These are phyloP conservation scores for Tribolium castaneum DNA, from an alignment of 1,140 invertebrate genomes.

Conservation along the genomic window DNA sequence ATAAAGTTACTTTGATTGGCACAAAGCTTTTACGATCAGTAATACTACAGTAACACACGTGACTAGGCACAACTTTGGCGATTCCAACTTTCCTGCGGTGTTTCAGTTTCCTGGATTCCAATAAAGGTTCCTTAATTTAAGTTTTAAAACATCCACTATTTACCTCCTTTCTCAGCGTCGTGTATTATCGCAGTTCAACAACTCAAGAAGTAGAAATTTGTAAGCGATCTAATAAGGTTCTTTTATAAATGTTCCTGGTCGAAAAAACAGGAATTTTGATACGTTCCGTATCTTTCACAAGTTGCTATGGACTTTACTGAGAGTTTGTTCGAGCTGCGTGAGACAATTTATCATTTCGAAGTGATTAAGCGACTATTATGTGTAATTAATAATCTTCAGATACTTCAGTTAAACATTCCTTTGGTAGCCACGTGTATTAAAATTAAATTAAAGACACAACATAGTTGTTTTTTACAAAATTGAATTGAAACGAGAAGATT, in stretches of 20 bases:
- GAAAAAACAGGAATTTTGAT: too few relatives aligned
- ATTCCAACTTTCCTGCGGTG: neutral
- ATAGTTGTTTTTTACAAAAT: neutral
- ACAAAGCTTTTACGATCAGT: neutral
- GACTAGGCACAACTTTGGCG: neutral
- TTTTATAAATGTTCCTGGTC: too few relatives aligned
- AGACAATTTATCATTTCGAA: neutral
- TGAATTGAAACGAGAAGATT: neutral
- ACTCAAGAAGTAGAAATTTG: too few relatives aligned
- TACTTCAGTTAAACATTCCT: neutral
- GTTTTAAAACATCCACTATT: neutral
- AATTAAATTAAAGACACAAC: neutral
- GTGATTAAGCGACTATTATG: neutral
- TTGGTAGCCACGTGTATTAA: neutral
- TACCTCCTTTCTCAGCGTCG: neutral
- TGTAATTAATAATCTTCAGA: constrained; percentile 2
- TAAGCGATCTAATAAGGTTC: too few relatives aligned
- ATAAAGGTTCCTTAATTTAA: constrained; percentile 2
- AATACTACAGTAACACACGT: neutral
- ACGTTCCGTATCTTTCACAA: too few relatives aligned
- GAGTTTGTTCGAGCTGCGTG: neutral
- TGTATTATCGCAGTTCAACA: neutral
- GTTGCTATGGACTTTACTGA: too few relatives aligned
- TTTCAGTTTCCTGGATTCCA: neutral
- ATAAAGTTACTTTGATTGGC: neutral